These are phyloP conservation scores for Galemys pyrenaicus DNA, from an alignment of 2,113 vertebrate species.

Conservation along the genomic window DNA sequence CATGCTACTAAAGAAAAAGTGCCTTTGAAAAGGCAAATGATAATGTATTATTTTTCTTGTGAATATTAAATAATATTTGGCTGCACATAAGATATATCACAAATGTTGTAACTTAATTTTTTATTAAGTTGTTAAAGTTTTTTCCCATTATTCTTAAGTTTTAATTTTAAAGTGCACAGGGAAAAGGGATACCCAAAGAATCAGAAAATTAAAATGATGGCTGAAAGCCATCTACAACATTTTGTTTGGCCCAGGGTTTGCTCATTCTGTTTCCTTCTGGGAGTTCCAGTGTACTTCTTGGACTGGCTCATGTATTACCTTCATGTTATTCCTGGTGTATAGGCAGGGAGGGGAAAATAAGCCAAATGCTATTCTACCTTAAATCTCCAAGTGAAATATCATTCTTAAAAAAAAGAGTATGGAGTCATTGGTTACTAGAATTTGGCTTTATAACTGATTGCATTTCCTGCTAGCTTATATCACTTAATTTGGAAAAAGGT, in stretches of 20 bases:
- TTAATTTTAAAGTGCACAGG: background rate
- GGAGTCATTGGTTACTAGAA: background rate
- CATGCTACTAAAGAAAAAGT: background rate
- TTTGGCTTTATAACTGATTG: background rate
- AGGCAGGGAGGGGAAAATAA: background rate
- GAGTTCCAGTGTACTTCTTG: background rate
- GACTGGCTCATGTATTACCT: background rate
- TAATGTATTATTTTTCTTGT: background rate
- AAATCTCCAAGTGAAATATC: constrained; percentile 13
- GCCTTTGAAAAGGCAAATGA: background rate
- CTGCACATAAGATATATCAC: background rate
- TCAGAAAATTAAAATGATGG: background rate
- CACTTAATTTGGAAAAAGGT: background rate
- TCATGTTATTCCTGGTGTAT: background rate
- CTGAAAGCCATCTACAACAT: background rate
- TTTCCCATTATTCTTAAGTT: constrained; percentile 14
- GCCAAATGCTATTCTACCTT: background rate
- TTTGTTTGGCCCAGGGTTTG: background rate
- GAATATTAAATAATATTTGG: background rate
- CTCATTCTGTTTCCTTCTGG: constrained; percentile 15
- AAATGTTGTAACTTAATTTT: background rate
- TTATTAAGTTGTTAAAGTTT: background rate
- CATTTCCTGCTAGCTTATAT: background rate
- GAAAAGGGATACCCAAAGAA: background rate
- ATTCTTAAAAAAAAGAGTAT: background rate